Base-by-base conservation (phyloP, 2,888 invertebrate genomes). In the Lissonota sp. region DNA sequence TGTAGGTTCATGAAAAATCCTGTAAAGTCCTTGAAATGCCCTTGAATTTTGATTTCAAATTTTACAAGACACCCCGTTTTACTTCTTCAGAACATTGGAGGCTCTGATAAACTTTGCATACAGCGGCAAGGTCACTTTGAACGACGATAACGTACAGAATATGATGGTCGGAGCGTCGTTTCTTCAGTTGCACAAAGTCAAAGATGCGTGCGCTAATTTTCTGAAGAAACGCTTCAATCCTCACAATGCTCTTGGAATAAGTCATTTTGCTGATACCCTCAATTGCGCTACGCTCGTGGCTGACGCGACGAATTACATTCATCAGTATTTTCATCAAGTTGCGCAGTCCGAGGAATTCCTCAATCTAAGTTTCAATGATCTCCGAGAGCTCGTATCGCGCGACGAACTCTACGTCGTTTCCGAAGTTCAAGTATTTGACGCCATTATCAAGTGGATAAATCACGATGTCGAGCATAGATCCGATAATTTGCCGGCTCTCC, bases 341-440 rank as follows among this genome's bases (percentile, higher is more conserved):
- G 95, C 96, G 0, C 94, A 94, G 84, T 95, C 96, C 0, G 96
- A 97, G 39, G 97, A 98, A 90, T 98, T 96, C 92, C 92, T 96
- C 16, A 93, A 93, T 82, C 92, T 96, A 60, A 91, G 93, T 40
- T 93, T 95, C 39, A 91, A 93, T 1, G 96, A 97, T 83, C 92
- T 97, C 2, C 93, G 95, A 81, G 95, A 95, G 70, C 94, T 98
- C 71, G 93, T 98, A 64, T 94, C 94, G 26, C 94, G 96, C 78
- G 97, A 97, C 93, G 96, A 97, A 89, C 93, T 98, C 1, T 95
- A 96, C 91, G 96, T 97, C 39, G 83, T 84, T n/a, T 93, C 93
- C 49, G 97, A 97, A 90, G 97, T 97, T 90, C 95, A 96, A 93
- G 96, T 98, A 44, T 98, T 97, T 93, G 97, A 97, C 91, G 96